Evolutionary conservation across 1,140 invertebrate species (phyloP).

Genomic region (Cydia splendana): DNA sequence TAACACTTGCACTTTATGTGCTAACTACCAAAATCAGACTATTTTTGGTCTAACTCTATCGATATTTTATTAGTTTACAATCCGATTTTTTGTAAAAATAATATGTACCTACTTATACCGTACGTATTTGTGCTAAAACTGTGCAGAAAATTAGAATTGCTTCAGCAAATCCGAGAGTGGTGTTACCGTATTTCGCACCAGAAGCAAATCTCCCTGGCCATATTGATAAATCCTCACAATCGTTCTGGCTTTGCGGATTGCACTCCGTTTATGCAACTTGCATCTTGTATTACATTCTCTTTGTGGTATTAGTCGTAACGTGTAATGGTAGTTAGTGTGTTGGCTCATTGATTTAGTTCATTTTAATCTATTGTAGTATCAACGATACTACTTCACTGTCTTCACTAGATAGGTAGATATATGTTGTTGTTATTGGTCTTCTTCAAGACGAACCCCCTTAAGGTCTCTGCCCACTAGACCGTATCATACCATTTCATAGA

Average conservation of each 20-base stretch:
- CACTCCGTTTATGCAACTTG: constrained; percentile 58
- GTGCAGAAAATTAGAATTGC: not conserved
- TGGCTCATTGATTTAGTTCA: not conserved
- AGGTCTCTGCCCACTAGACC: too few species aligned
- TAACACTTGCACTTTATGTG: too few species aligned
- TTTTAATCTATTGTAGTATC: not conserved
- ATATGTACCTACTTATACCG: not conserved
- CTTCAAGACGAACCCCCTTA: too few species aligned
- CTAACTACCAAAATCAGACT: too few species aligned
- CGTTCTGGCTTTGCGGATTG: constrained; percentile 64
- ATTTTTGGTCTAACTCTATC: too few species aligned
- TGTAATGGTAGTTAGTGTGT: not conserved
- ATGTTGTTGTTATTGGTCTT: too few species aligned
- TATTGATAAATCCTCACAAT: constrained; percentile 73
- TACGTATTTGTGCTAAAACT: not conserved
- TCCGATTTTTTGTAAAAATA: not conserved
- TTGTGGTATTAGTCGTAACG: constrained; percentile 50
- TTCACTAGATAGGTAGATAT: too few species aligned
- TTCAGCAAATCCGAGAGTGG: constrained; percentile 1
- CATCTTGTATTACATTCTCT: constrained; percentile 61
- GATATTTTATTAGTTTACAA: too few species aligned
- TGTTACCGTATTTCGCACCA: constrained; percentile 34
- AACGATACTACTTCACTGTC: too few species aligned
- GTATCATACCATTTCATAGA: too few species aligned
- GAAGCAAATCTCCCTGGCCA: constrained; percentile 53